A percentile compares a stretch with the other conserved stretches of the same genome.
Conservation (phyloP, 1,140 invertebrate species). For the Dinoponera quadriceps region DNA sequence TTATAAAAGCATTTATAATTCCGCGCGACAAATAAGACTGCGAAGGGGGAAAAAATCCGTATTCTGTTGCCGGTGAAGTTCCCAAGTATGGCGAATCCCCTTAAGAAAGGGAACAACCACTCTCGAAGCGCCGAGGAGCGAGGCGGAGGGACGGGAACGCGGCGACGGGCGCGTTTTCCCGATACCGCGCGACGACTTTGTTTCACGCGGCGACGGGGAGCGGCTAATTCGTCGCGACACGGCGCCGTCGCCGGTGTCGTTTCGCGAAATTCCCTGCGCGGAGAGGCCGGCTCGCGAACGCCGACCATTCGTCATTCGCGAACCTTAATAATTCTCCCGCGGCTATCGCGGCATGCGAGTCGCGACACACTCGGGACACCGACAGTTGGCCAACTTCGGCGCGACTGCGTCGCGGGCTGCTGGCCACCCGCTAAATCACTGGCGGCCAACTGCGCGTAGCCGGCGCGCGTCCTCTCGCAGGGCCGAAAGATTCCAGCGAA, state of each 20-base stretch:
- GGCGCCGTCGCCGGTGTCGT: conserved; percentile 13
- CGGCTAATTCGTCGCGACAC: too few species aligned
- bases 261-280: conserved; percentile 12
- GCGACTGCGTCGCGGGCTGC: conserved; percentile 16
- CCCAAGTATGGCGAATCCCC: too few species aligned
- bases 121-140: conserved; percentile 11
- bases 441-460: conserved; percentile 22
- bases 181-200: neutral
- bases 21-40: too few species aligned
- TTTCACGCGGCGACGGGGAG: too few species aligned
- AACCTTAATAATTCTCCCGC: conserved; percentile 60
- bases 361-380: conserved; percentile 44
- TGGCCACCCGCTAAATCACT: conserved; percentile 60
- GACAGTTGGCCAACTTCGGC: conserved; percentile 68
- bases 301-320: conserved; percentile 50
- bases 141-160: conserved; percentile 5
- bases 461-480: conserved; percentile 44
- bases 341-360: conserved; percentile 51
- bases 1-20: too few species aligned
- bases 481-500: conserved; percentile 60
- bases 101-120: too few species aligned
- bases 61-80: too few species aligned
- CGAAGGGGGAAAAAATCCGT: too few species aligned
- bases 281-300: conserved; percentile 8
- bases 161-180: conserved; percentile 9